Conservation (phyloP, 2,888 invertebrate species). For the Rhagonycha lutea region DNA sequence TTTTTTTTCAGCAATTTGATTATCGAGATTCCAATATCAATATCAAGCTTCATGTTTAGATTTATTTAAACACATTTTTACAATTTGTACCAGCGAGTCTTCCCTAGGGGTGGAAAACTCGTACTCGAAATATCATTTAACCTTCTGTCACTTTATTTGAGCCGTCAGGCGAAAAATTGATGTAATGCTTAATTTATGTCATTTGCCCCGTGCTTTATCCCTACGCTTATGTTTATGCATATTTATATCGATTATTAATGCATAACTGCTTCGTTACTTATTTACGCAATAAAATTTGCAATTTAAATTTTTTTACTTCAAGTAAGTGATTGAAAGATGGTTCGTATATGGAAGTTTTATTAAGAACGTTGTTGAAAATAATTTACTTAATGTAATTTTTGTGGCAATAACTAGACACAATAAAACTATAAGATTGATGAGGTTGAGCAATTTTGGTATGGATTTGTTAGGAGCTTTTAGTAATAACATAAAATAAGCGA, state of each 20-base stretch:
- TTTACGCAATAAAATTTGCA: constrained; percentile 51
- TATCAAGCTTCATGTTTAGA: neutral
- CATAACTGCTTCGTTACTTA: constrained; percentile 44
- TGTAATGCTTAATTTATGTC: constrained; percentile 55
- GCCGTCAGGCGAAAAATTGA: constrained; percentile 56
- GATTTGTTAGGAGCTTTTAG: constrained; percentile 27
- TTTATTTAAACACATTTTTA: neutral
- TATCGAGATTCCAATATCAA: neutral
- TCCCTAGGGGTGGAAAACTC: constrained; percentile 26
- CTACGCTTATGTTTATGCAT: constrained; percentile 48
- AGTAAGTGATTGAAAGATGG: neutral
- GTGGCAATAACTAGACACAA: constrained; percentile 14
- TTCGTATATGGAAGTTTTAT: neutral
- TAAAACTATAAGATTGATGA: constrained; percentile 30
- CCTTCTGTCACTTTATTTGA: constrained; percentile 55
- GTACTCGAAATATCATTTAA: constrained; percentile 43
- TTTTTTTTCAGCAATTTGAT: neutral
- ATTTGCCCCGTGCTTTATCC: constrained; percentile 35
- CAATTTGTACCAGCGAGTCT: constrained; percentile 2
- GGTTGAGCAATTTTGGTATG: constrained; percentile 34
- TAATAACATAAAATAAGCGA: constrained; percentile 37
- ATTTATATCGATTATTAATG: constrained; percentile 40
- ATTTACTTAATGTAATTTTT: constrained; percentile 12
- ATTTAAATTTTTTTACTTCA: constrained; percentile 27
- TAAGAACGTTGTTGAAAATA: neutral